Evolutionary conservation across 2,113 vertebrate genomes (phyloP), one percentile per base, ranked within the genome.

Genomic region (Lonchura striata): DNA sequence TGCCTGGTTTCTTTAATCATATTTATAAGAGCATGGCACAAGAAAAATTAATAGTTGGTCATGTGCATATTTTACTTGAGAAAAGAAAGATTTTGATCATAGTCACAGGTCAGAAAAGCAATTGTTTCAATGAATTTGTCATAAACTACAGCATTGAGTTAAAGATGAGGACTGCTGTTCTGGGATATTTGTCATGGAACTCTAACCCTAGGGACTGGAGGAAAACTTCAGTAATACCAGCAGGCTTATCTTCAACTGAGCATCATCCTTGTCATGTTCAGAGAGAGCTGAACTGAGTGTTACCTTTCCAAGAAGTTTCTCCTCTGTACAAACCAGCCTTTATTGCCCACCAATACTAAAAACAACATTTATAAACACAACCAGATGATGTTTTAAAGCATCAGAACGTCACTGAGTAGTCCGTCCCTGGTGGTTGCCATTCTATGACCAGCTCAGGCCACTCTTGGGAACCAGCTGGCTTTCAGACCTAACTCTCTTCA

Each of bases 401-500:
- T 25, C 18, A 31, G 20, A 6, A 65, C 1, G 1, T 23, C 39
- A 31, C 24, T 15, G n/a, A 44, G 35, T 4, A 4, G 54, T 74
- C 27, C n/a, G 20, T 72, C 33, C 33, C 20, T 44, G 8, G 18
- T 2, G 16, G 24, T 13, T 92, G 66, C 66, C 72, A 72, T 63
- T 53, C 91, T 74, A 44, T 41, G 47, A 71, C 27, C 10, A 82
- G 50, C 11, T 49, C 37, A 60, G n/a, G 57, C n/a, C 12, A 6
- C 24, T 82, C 15, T 28, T 24, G 24, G 24, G 21, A 49, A 88
- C 30, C 30, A 23, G 42, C 23, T 70, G n/a, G 42, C 77, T 15
- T 42, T 91, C 83, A 82, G 42, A 82, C 54, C 77, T 20, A 49
- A 54, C 81, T 89, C 74, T 93, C 86, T 94, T 95, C 87, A 71